Evolutionary conservation across 2,888 invertebrate species (phyloP), one percentile per base, ranked within the genome.

Genomic region (Panopea generosa): DNA sequence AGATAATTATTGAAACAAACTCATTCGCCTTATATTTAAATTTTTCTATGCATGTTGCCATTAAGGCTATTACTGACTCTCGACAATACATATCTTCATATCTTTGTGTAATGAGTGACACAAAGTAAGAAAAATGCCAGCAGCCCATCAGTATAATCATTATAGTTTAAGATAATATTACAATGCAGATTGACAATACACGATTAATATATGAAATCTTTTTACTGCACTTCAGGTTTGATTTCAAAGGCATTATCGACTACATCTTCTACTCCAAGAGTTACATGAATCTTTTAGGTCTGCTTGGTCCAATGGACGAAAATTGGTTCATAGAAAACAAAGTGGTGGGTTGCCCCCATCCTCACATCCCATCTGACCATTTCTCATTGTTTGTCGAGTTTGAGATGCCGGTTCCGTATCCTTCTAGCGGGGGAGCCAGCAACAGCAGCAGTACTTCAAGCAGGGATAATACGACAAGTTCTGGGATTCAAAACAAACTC

Each of bases 161-260:
- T n/a, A n/a, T n/a, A n/a, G n/a, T n/a, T n/a, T n/a, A n/a, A n/a
- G n/a, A n/a, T n/a, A n/a, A n/a, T n/a, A n/a, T n/a, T n/a, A n/a
- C n/a, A n/a, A n/a, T n/a, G n/a, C n/a, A n/a, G n/a, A n/a, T n/a
- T n/a, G n/a, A n/a, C n/a, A n/a, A n/a, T n/a, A n/a, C n/a, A n/a
- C n/a, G n/a, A n/a, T n/a, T n/a, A n/a, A n/a, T n/a, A n/a, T n/a
- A n/a, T n/a, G n/a, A n/a, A n/a, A n/a, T n/a, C n/a, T n/a, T n/a
- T 33, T 11, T 55, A 2, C n/a, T 71, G 6, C 20, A 6, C 89
- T 95, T 49, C 94, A 98, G 97, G 91, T 98, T 97, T 94, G 99
- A 99, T 93, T 99, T 99, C 94, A 98, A 99, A 94, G 99, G 99
- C 87, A 98, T 99, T 93, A 99, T 99, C 92, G 99, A 99, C 94